Evolutionary conservation across 2,888 invertebrate genomes (phyloP), one percentile per base, ranked within the genome.

Genomic region (Drosophila flavopinicola): DNA sequence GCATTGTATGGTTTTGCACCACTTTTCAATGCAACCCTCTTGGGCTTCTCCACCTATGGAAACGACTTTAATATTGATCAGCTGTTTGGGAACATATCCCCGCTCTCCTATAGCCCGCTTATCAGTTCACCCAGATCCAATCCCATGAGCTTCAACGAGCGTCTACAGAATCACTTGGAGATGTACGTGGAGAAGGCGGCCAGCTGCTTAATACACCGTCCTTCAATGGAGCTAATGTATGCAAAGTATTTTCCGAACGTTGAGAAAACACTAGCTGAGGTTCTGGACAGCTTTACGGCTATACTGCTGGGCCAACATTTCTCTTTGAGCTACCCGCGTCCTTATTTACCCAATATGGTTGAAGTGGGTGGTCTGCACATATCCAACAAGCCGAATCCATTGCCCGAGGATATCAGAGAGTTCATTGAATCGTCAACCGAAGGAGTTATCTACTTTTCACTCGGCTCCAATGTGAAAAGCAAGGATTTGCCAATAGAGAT

Each of bases 401-500:
- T 91, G 15, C 89, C 91, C 0, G 53, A 39, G 32, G 85, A 91
- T 27, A 80, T 92, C 9, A 71, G 85, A 44, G 57, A 82, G 29
- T 91, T 91, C 41, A 67, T 92, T 2, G 91, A 92, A 53, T 74
- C 78, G 0, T 89, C 92, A 0, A 53, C 69, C 89, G 33, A 92
- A 13, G 92, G 92, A 3, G 91, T 88, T 1, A 88, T 92, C 5
- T 91, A 91, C 57, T 92, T 92, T 66, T 91, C 92, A 1, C 82
- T 93, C 82, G 92, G 92, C 1, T 86, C 89, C 0, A 90, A 90
- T 79, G 30, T 91, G 0, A 85, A 76, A 39, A 86, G 88, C 41
- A 86, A 78, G 33, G 74, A 78, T 47, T 66, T 90, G 9, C 85
- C 85, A 0, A 30, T n/a, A 2, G 66, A 78, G 23, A 89, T 76